Base-by-base conservation (phyloP, 2,888 invertebrate genomes). In the Odontocerum albicorne region DNA sequence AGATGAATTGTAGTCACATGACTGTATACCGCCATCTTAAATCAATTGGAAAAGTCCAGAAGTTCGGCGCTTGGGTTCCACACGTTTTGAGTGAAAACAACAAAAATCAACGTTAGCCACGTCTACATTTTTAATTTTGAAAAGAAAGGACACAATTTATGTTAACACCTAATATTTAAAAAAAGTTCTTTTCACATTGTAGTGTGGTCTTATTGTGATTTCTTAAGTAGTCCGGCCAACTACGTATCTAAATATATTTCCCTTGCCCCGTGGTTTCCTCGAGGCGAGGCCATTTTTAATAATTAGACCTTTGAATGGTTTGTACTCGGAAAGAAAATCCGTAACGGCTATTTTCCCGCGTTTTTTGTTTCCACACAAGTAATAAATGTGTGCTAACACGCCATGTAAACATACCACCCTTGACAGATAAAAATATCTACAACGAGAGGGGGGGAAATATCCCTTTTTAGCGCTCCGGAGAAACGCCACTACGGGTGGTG, bases 351-450 rank as follows among this genome's bases (percentile, higher is more conserved):
- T 44, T 44, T 42, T 22, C 22, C 27, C 15, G 21, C 27, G 19
- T 42, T 42, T 42, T 42, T 42, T 42, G 1, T 27, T 13, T 12
- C 42, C 27, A 13, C 15, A 10, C 21, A 22, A 12, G 42, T n/a
- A 12, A 55, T 55, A 50, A 55, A 56, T 40, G 51, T 33, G 40
- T 56, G 51, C 46, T 51, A 56, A 56, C 56, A 56, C 56, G 56
- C 51, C 40, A 51, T 50, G 56, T 43, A 32, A 56, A 51, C 51
- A 56, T 56, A 51, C 55, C 55, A 55, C 47, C 55, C 42, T 45
- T 45, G 38, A 45, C 44, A 43, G 55, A 38, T 50, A 55, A 47
- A 55, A 49, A 55, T 55, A 45, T 39, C 55, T 19, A 16, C 15
- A 27, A 27, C 15, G 21, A 16, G 13, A n/a, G 19, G 19, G 2